Percentiles rank a stretch among this genome's conserved stretches.
Evolutionary conservation across 2,797 vertebrate species (phyloP).

Genomic region (Myiothlypis chrysogaster): DNA sequence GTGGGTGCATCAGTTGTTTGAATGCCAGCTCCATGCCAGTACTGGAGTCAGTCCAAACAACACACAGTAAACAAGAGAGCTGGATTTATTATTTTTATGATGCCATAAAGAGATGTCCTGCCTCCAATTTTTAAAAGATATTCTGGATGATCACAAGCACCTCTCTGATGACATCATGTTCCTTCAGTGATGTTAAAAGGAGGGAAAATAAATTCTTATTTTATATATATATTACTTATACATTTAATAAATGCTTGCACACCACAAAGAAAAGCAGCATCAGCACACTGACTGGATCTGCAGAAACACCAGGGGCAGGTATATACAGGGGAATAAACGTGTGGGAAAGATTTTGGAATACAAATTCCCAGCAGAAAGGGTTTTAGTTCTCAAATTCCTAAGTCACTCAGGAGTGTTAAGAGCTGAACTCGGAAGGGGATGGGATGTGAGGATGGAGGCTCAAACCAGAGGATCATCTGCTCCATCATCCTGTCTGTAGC

Average conservation of each 20-base stretch:
- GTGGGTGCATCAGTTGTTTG: not conserved
- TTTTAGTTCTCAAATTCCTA: not conserved
- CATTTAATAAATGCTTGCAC: not conserved
- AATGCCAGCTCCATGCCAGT: not conserved
- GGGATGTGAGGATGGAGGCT: not conserved
- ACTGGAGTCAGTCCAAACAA: not conserved
- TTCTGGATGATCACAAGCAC: not conserved
- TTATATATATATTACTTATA: not conserved
- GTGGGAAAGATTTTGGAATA: not conserved
- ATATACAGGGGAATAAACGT: accelerated
- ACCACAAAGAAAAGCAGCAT: not conserved
- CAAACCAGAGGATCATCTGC: not conserved
- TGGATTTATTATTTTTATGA: not conserved
- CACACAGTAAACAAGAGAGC: not conserved
- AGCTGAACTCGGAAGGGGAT: not conserved
- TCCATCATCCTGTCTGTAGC: not conserved
- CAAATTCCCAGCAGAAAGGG: not conserved
- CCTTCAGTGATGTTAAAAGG: not conserved
- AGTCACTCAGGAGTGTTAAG: not conserved
- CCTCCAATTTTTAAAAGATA: not conserved
- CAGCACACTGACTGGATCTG: not conserved
- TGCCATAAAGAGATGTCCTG: not conserved
- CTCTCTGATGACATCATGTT: not conserved
- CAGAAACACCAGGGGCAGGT: not conserved
- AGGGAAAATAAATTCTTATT: not conserved